Evolutionary conservation across 2,888 invertebrate species (phyloP).

Genomic region (Agriopis marginaria): DNA sequence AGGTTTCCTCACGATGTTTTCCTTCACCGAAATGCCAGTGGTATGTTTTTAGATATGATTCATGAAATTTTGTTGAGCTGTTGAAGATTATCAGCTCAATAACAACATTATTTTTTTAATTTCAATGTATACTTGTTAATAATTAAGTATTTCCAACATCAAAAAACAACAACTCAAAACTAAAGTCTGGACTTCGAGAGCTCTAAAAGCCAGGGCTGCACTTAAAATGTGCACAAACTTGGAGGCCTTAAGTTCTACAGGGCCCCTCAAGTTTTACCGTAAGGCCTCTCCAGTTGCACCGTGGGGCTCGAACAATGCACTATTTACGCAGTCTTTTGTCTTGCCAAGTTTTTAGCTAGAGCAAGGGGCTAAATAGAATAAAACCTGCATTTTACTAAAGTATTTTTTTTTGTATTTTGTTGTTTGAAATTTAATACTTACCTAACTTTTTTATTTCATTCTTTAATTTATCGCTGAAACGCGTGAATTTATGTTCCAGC

Average conservation of each 20-base stretch:
- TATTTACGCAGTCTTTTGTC: slow-evolving; percentile 77
- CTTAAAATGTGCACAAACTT: slow-evolving; percentile 63
- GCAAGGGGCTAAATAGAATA: slow-evolving; percentile 17
- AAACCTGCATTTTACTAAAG: slow-evolving; percentile 13
- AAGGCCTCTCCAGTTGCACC: slow-evolving; percentile 45
- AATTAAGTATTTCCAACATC: too few relatives aligned
- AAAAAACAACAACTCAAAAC: slow-evolving; percentile 24
- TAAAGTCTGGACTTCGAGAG: slow-evolving; percentile 20
- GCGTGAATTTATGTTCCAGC: too few relatives aligned
- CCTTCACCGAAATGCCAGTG: too few relatives aligned
- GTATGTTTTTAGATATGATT: too few relatives aligned
- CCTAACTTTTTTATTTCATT: background rate
- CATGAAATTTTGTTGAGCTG: too few relatives aligned
- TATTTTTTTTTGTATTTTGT: background rate
- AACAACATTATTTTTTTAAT: too few relatives aligned
- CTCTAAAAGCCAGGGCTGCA: slow-evolving; percentile 25
- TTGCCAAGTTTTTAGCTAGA: slow-evolving; percentile 42
- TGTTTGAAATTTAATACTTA: too few relatives aligned
- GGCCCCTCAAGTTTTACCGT: slow-evolving; percentile 41
- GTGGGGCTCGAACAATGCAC: slow-evolving; percentile 72
- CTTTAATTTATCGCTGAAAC: background rate
- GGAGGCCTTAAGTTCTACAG: background rate
- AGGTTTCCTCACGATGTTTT: too few relatives aligned
- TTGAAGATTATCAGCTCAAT: too few relatives aligned
- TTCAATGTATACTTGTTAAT: too few relatives aligned